Base-by-base conservation (phyloP, 2,797 vertebrate species). In the Silurus aristotelis region DNA sequence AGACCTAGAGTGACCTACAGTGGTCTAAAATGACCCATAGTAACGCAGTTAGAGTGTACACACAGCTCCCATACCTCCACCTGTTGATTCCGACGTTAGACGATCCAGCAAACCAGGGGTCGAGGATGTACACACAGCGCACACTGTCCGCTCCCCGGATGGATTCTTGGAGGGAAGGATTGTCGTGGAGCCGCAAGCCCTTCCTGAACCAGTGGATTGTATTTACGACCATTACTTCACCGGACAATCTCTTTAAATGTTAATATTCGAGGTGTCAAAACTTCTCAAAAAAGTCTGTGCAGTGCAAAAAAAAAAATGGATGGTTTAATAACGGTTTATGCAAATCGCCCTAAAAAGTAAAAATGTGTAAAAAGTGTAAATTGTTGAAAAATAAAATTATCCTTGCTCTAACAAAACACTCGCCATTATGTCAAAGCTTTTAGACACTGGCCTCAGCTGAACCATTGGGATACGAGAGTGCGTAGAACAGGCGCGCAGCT, bases 1-100 rank as follows among this genome's bases (percentile, higher is more conserved):
- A 9, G 8, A 10, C 48, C 48, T 52, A 52, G 48, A 7, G 9
- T 7, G 9, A 52, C 48, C 4, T 10, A 9, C 4, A 52, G 48
- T 52, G 48, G 10, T 10, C 48, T 10, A 1, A 2, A 52, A 52
- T 52, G 48, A 52, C 10, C 10, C 48, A 52, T 52, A 52, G 48
- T 52, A 2, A 52, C 31, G 63, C 38, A 48, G 8, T 66, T 3
- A 27, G n/a, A 20, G 13, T 48, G 56, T 31, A 6, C n/a, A 13
- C 17, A 0, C 0, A 9, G 25, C 64, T 60, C 38, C 3, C 94
- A 96, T 93, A 98, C 97, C 97, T 96, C 97, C 97, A 98, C 95
- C 97, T 95, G 97, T 97, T 98, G 96, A 99, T 99, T 71, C 97
- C 97, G 75, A 99, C 97, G 91, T 97, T 98, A 89, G 97, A 99